Conservation (phyloP, 2,888 invertebrate genomes). For the Hirtodrosophila alboralis region DNA sequence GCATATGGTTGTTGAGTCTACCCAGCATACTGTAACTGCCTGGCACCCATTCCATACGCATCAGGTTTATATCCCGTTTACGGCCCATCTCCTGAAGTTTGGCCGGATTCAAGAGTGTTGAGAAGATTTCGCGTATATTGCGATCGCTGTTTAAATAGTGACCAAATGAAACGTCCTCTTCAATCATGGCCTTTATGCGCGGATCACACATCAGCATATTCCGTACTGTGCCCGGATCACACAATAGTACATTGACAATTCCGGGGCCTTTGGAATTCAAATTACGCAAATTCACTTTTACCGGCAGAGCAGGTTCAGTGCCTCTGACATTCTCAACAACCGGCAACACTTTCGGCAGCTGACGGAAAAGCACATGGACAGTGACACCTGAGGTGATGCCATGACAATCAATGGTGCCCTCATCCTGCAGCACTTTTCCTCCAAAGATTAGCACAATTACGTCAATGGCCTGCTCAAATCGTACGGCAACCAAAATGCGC, state of each 20-base stretch:
- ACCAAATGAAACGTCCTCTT: slow-evolving; percentile 34
- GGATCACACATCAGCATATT: slow-evolving; percentile 33
- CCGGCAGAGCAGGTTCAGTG: too few species aligned
- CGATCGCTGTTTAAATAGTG: slow-evolving; percentile 49
- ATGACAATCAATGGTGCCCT: slow-evolving; percentile 56
- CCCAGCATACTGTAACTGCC: slow-evolving; percentile 34
- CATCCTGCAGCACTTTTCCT: slow-evolving; percentile 54
- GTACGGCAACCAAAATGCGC: slow-evolving; percentile 58
- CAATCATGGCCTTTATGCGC: slow-evolving; percentile 33
- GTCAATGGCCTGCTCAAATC: slow-evolving; percentile 50
- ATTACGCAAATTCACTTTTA: not conserved
- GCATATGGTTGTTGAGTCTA: slow-evolving; percentile 23
- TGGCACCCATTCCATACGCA: slow-evolving; percentile 56
- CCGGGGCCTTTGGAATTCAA: not conserved
- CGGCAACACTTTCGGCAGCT: not conserved
- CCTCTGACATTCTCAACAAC: not conserved
- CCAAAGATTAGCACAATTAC: slow-evolving; percentile 54
- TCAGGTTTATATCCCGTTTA: slow-evolving; percentile 42
- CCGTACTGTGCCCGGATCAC: slow-evolving; percentile 34
- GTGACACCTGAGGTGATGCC: slow-evolving; percentile 63
- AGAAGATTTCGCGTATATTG: slow-evolving; percentile 49
- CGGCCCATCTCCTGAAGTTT: slow-evolving; percentile 49
- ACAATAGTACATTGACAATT: slow-evolving; percentile 14
- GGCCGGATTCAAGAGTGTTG: slow-evolving; percentile 44
- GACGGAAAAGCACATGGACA: slow-evolving; percentile 57